Conservation (phyloP, 2,888 invertebrate species). For the Cryptosula pallasiana region DNA sequence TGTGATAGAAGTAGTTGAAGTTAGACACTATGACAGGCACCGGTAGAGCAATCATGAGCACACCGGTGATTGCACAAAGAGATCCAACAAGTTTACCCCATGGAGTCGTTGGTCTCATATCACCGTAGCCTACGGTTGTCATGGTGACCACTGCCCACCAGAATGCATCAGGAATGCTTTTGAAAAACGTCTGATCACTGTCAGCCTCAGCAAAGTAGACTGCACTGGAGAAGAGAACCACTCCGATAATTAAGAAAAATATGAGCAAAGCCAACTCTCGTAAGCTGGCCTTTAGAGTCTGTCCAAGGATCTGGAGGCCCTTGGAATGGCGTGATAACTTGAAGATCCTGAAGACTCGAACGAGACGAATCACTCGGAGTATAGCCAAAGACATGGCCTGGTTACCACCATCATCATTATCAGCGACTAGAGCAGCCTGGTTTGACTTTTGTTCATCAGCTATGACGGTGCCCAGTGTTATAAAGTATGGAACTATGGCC, state of each 20-base stretch:
- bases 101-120: conserved; percentile 98
- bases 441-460: conserved; percentile 69
- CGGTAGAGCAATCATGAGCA: conserved; percentile 95
- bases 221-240: conserved; percentile 90
- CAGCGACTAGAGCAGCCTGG: background rate
- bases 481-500: conserved; percentile 99
- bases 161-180: conserved; percentile 91
- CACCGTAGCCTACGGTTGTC: conserved; percentile 99
- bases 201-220: conserved; percentile 95
- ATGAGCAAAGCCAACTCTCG: conserved; percentile 97
- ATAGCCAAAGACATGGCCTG: conserved; percentile 71
- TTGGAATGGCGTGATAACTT: conserved; percentile 99
- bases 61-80: conserved; percentile 97
- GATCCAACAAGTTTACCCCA: conserved; percentile 91
- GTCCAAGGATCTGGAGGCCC: conserved; percentile 96
- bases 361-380: conserved; percentile 93
- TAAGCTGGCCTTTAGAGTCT: conserved; percentile 98
- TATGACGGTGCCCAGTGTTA: conserved; percentile 95
- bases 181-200: conserved; percentile 82
- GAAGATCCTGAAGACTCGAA: conserved; percentile 99
- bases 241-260: conserved; percentile 99
- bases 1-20: conserved; percentile 99
- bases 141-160: conserved; percentile 90
- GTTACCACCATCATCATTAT: conserved; percentile 34
- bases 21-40: conserved; percentile 99